Percentiles rank a stretch among this genome's conserved stretches.
These are phyloP conservation scores for Aphidoletes aphidimyza DNA, from an alignment of 2,888 invertebrate genomes.

Conservation along the genomic window DNA sequence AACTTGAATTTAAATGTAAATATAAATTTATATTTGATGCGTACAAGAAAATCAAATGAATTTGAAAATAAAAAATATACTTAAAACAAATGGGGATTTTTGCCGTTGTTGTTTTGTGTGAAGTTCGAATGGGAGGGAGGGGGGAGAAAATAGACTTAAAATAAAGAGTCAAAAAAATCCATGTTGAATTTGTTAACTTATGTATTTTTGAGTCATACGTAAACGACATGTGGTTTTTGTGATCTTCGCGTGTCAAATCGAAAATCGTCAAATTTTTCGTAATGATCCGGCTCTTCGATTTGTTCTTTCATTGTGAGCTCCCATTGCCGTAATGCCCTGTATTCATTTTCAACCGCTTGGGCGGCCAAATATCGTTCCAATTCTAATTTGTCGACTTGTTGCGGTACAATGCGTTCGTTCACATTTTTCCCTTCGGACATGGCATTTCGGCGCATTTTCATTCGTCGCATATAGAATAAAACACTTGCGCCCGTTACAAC, in stretches of 20 bases:
- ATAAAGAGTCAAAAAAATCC: neutral
- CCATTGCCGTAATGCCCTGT: slow-evolving; percentile 66
- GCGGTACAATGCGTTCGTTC: slow-evolving; percentile 66
- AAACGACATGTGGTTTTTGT: slow-evolving; percentile 68
- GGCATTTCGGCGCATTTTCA: slow-evolving; percentile 63
- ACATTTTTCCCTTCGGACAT: slow-evolving; percentile 65
- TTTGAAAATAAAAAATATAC: neutral
- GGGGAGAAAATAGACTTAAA: neutral
- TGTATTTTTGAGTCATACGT: slow-evolving; percentile 69
- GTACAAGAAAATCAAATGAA: slow-evolving; percentile 21
- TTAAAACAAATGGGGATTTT: neutral
- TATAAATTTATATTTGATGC: neutral
- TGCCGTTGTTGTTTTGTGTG: neutral
- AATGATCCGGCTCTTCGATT: slow-evolving; percentile 65
- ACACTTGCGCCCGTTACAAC: slow-evolving; percentile 65
- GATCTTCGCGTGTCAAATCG: slow-evolving; percentile 67
- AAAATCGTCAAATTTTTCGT: slow-evolving; percentile 67
- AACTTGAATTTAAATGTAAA: slow-evolving; percentile 9
- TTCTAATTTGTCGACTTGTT: slow-evolving; percentile 65
- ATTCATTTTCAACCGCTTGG: slow-evolving; percentile 66
- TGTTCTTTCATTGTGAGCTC: slow-evolving; percentile 65
- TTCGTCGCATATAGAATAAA: slow-evolving; percentile 64
- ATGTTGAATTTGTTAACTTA: neutral
- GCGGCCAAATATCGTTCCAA: slow-evolving; percentile 66
- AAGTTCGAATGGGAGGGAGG: neutral